Base-by-base conservation (phyloP, 2,888 invertebrate genomes). In the Drosophila subquinaria region DNA sequence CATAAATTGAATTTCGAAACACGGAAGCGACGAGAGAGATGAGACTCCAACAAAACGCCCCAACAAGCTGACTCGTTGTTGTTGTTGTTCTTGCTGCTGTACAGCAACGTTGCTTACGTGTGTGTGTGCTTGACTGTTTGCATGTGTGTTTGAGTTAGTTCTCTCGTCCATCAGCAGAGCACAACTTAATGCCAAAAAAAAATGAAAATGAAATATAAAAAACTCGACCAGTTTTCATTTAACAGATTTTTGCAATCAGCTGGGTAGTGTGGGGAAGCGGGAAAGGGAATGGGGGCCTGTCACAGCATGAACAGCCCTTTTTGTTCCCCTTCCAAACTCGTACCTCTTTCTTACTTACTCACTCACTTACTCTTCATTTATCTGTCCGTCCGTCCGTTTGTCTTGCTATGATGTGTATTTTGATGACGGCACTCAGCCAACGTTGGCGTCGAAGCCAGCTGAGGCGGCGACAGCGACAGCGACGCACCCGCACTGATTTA, bases 1-100 rank as follows among this genome's bases (percentile, higher is more conserved):
- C 83, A 86, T 83, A 88, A 86, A 87, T 88, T 87, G 83, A 87
- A 87, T 87, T 87, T 88, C 81, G 81, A 80, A 87, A 86, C 83
- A 88, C 88, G 86, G 88, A 87, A 87, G 85, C 81, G 73, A 71
- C 73, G 64, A 67, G 57, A 56, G 67, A 76, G 62, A 52, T 73
- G 73, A 57, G 61, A 69, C 63, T 51, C 48, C 72, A 42, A 42
- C 53, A 47, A 61, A 72, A 53, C 67, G 79, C 81, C 76, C 73
- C 81, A 85, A 69, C 70, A 79, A 43, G 70, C 57, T 52, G 47
- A 53, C 51, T 59, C 45, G 48, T 55, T 36, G 60, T 38, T 52
- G 52, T 68, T 57, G 53, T 56, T 69, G 40, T 68, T 76, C 64
- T 51, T 71, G 53, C 55, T 45, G 13, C 6, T 56, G 33, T n/a